A percentile compares a stretch with the other conserved stretches of the same genome.
These are phyloP conservation scores for Eugnorisma glareosa DNA, from an alignment of 2,888 invertebrate species.

Conservation along the genomic window DNA sequence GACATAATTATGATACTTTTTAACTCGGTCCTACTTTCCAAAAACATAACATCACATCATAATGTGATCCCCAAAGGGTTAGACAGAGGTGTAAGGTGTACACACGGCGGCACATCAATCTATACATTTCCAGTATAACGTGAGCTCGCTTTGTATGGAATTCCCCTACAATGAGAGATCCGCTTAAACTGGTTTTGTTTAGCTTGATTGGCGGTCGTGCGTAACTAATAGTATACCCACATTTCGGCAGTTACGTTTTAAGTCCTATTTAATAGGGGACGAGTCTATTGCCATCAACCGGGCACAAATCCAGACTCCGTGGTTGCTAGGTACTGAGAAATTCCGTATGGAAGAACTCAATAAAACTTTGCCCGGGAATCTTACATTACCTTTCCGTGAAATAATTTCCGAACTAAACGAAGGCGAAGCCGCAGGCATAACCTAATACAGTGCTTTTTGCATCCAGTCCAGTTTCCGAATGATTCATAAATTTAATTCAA, in stretches of 20 bases:
- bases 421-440: background rate
- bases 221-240: background rate
- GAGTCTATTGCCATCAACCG: background rate
- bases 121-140: too few relatives aligned
- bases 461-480: conserved; percentile 44
- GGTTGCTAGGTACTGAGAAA: background rate
- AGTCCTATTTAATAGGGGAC: background rate
- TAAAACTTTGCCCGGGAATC: background rate
- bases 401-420: background rate
- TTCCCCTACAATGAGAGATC: too few relatives aligned
- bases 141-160: too few relatives aligned
- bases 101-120: too few relatives aligned
- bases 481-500: conserved; percentile 61
- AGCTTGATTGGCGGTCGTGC: too few relatives aligned
- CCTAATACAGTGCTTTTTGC: conserved; percentile 40
- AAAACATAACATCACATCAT: background rate
- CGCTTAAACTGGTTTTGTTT: too few relatives aligned
- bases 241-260: background rate
- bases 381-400: background rate
- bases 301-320: background rate
- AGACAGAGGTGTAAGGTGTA: background rate
- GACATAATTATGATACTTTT: background rate
- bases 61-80: background rate
- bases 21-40: background rate
- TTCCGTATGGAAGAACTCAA: background rate